Evolutionary conservation across 2,888 invertebrate genomes (phyloP).

Genomic region (Papilio gigon): DNA sequence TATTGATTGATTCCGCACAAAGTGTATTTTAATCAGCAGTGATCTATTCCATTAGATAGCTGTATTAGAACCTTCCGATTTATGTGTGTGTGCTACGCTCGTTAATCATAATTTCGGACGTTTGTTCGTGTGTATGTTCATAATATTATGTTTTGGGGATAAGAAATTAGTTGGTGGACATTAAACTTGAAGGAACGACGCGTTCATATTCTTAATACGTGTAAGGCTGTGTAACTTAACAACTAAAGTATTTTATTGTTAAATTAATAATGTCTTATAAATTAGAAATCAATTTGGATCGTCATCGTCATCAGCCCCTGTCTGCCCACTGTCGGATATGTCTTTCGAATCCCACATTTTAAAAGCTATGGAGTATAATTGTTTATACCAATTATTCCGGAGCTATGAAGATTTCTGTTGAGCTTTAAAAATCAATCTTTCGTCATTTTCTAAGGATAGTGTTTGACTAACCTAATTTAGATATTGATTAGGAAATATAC

Average conservation of each 20-base stretch:
- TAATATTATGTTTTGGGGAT: constrained; percentile 83
- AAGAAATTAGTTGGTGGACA: constrained; percentile 84
- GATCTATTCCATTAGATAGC: constrained; percentile 73
- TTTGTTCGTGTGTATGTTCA: constrained; percentile 81
- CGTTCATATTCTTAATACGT: constrained; percentile 54
- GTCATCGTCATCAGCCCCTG: no score
- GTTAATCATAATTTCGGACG: constrained; percentile 83
- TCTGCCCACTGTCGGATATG: no score
- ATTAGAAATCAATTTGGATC: no score
- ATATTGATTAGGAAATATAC: no score
- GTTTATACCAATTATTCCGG: no score
- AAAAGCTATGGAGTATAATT: no score
- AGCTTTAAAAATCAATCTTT: no score
- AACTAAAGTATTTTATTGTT: neutral
- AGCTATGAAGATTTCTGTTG: no score
- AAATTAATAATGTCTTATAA: neutral
- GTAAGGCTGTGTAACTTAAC: neutral
- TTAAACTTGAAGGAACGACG: constrained; percentile 70
- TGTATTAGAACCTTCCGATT: constrained; percentile 53
- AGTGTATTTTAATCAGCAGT: constrained; percentile 67
- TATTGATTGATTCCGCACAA: constrained; percentile 66
- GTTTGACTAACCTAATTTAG: no score
- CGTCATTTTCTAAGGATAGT: no score
- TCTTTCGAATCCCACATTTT: no score
- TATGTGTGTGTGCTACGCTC: constrained; percentile 75